Percentiles rank a stretch among this genome's conserved stretches.
phyloP scores from a whole-genome alignment of 2,113 vertebrate species.

The Gorsachius goisagi region DNA sequence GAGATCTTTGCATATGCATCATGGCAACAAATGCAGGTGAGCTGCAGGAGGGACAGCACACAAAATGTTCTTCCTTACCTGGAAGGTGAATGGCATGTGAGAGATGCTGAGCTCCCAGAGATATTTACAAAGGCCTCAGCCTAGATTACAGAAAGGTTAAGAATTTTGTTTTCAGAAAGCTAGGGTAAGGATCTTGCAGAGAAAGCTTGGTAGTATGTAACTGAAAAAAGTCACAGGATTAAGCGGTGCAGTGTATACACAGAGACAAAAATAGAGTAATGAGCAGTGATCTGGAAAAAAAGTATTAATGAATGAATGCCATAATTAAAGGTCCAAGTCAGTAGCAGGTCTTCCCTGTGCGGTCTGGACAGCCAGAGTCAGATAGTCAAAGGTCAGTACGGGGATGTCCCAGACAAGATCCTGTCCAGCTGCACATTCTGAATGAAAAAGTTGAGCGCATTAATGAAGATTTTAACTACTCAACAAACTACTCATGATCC shows the following conservation, averaged over 20 bases:
- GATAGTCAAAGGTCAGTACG: not conserved
- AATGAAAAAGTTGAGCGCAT: not conserved
- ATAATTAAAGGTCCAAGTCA: not conserved
- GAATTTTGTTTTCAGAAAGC: not conserved
- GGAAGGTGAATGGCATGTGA: not conserved
- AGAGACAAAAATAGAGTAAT: not conserved
- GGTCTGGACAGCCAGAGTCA: not conserved
- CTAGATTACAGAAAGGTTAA: not conserved
- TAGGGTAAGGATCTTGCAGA: not conserved
- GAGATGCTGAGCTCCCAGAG: not conserved
- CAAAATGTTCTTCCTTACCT: not conserved
- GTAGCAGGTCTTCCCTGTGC: not conserved
- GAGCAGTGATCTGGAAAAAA: not conserved
- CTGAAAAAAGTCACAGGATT: not conserved
- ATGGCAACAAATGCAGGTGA: not conserved
- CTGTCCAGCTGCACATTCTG: not conserved
- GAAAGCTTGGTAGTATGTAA: not conserved
- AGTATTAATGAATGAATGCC: not conserved
- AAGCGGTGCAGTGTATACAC: not conserved
- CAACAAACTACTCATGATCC: not conserved
- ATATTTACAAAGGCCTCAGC: not conserved
- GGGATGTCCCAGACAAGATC: not conserved
- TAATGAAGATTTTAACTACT: not conserved
- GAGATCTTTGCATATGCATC: not conserved
- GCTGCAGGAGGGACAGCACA: not conserved